Evolutionary conservation across 1,140 invertebrate genomes (phyloP).

Genomic region (Paraescarpia echinospica): DNA sequence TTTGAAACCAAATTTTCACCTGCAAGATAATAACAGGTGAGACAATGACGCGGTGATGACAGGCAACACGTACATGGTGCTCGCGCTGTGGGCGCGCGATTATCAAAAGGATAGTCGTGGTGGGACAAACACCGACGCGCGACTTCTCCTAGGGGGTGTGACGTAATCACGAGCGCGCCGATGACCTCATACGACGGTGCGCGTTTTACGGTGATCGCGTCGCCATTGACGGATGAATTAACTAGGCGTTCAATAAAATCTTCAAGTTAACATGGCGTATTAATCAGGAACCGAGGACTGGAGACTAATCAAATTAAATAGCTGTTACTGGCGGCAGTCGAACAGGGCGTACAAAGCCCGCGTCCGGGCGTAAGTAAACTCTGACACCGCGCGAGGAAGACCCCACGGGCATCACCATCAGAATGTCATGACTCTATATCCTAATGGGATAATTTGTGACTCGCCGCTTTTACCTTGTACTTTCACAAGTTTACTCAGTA

Average conservation of each 20-base stretch:
- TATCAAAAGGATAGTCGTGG: neutral
- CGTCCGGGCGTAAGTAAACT: neutral
- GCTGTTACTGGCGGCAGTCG: neutral
- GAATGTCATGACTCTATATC: conserved; percentile 1
- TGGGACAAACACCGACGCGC: neutral
- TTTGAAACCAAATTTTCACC: conserved; percentile 86
- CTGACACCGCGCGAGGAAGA: neutral
- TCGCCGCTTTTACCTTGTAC: neutral
- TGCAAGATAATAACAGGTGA: conserved; percentile 46
- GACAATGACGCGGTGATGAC: neutral
- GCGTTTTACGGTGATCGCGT: neutral
- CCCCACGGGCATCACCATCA: neutral
- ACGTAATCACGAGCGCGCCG: neutral
- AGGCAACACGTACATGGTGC: neutral
- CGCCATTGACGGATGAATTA: neutral
- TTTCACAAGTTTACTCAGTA: neutral
- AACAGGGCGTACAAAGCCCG: neutral
- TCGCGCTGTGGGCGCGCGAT: neutral
- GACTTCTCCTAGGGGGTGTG: neutral
- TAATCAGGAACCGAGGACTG: neutral
- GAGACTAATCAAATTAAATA: conserved; percentile 1
- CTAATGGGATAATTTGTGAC: neutral
- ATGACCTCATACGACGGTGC: neutral
- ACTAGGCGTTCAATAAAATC: neutral
- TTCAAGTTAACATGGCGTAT: neutral